Base-by-base conservation (phyloP, 1,140 invertebrate species). In the Diabrotica virgifera region DNA sequence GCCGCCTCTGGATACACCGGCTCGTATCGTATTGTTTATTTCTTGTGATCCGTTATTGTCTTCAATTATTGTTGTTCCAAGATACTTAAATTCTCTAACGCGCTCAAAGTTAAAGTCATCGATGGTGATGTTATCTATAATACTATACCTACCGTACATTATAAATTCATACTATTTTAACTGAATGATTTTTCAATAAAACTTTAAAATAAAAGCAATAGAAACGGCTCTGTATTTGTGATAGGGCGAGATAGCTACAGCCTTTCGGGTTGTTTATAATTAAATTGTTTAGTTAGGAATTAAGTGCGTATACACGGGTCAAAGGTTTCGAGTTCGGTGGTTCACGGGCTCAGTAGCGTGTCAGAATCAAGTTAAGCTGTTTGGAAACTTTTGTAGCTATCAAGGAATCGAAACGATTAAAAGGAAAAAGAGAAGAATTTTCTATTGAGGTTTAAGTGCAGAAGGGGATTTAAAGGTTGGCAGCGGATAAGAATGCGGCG, bases 231-330 rank as follows among this genome's bases (percentile, higher is more conserved):
- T 46, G 40, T n/a, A n/a, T 46, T 8, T 46, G n/a, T 10, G 40
- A 46, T 46, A 46, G 40, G 8, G 40, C n/a, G n/a, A 46, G 40
- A 46, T 46, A 46, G 40, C 40, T 10, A n/a, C 40, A 46, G 8
- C 8, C 40, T 46, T 46, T 46, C 40, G 40, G 24, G 55, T 57
- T 57, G 55, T 57, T 57, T 57, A n/a, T 57, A 57, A 57, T 57
- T 37, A 37, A 57, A 36, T 57, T 57, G 55, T 57, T 57, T 37
- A 57, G 55, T 57, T 36, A n/a, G 55, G 36, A 57, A 57, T 57
- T 57, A 37, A 36, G 36, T 57, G 55, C 40, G 40, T 46, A 46
- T 46, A 46, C 40, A 46, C 40, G 40, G 40, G 40, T 46, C 40
- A 46, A 46, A 46, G 40, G 8, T 46, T 46, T 46, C 40, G 8